phyloP scores from a whole-genome alignment of 2,113 vertebrate species.

The Phylloscopus trochiloides region DNA sequence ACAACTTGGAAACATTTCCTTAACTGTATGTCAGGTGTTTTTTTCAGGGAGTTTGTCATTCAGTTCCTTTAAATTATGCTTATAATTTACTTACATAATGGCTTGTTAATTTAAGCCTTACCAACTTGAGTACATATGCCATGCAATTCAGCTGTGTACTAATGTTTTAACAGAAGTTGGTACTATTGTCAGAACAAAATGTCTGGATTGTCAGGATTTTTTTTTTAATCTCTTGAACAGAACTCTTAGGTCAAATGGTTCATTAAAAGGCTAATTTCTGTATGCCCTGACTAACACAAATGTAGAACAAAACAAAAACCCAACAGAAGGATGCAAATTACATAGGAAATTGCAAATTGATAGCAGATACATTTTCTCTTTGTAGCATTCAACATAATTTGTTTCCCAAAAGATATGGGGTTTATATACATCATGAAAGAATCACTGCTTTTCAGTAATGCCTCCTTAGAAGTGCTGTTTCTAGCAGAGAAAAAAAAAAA shows the following conservation, averaged over 20 bases:
- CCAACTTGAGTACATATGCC: background rate
- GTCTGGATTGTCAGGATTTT: background rate
- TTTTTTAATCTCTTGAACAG: background rate
- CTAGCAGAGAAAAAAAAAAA: background rate
- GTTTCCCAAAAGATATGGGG: background rate
- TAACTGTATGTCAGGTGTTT: background rate
- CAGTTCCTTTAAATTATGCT: constrained; percentile 16
- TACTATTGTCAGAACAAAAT: constrained; percentile 23
- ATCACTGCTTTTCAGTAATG: background rate
- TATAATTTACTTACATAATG: constrained; percentile 12
- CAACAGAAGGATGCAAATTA: background rate
- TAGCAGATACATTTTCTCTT: background rate
- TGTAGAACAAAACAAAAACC: background rate
- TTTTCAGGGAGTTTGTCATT: background rate
- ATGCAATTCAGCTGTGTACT: background rate
- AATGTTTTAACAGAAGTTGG: background rate
- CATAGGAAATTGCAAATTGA: background rate
- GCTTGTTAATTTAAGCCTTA: constrained; percentile 13
- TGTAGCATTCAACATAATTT: background rate
- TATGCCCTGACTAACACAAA: background rate
- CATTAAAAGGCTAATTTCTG: background rate
- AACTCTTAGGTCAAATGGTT: background rate
- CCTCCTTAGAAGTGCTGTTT: background rate
- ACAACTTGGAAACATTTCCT: background rate
- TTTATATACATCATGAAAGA: background rate